phyloP scores from a whole-genome alignment of 2,113 vertebrate species.

The Psettodes erumei region DNA sequence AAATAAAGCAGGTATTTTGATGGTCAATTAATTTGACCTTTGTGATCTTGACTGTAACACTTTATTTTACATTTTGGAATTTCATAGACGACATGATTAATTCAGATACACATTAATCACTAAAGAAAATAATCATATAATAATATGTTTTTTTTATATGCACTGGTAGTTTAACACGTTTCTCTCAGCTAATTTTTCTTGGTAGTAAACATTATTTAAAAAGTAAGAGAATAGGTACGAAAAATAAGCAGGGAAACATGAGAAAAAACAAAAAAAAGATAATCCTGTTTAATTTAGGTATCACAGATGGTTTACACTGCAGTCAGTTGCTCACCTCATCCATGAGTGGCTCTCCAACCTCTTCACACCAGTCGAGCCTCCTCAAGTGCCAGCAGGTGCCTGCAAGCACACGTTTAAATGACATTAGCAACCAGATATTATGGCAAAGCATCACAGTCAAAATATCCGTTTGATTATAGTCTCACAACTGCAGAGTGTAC shows the following conservation, averaged over 20 bases:
- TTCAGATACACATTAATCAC: too few relatives aligned
- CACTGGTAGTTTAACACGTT: too few relatives aligned
- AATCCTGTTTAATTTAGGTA: background rate
- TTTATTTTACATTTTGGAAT: too few relatives aligned
- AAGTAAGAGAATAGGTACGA: background rate
- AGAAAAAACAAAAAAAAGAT: background rate
- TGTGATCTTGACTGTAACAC: too few relatives aligned
- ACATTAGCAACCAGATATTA: background rate
- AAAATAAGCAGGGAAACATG: background rate
- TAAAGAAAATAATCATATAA: too few relatives aligned
- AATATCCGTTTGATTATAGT: background rate
- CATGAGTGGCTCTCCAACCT: slow-evolving; percentile 88
- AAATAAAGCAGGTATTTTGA: background rate
- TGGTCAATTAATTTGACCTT: background rate
- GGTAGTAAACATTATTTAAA: background rate
- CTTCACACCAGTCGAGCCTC: slow-evolving; percentile 91
- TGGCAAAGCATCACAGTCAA: background rate
- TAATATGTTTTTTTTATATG: too few relatives aligned
- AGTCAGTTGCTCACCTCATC: slow-evolving; percentile 83
- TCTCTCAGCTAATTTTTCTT: too few relatives aligned
- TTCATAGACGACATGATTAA: too few relatives aligned
- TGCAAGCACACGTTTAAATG: slow-evolving; percentile 48
- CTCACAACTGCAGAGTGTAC: background rate
- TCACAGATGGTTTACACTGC: background rate
- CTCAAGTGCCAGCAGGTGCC: slow-evolving; percentile 90